A percentile compares a stretch with the other conserved stretches of the same genome.
phyloP scores from a whole-genome alignment of 2,888 invertebrate species.

The Drosophila pegasa region DNA sequence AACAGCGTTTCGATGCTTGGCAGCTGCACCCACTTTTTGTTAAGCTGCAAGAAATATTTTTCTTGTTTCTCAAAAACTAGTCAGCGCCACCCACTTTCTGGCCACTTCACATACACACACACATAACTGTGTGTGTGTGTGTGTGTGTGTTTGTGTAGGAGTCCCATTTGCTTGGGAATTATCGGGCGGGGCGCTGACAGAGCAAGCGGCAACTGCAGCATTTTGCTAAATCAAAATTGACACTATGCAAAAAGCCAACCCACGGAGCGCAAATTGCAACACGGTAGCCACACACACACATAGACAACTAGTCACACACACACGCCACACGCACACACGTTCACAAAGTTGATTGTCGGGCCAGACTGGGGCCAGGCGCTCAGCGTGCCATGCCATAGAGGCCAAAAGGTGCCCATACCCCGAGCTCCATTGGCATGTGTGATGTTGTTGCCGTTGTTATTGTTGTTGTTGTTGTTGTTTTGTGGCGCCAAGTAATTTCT shows the following conservation, averaged over 20 bases:
- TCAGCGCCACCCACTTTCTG: constrained; percentile 77
- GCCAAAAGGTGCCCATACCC: constrained; percentile 73
- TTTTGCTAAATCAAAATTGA: constrained; percentile 79
- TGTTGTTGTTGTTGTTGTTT: constrained; percentile 42
- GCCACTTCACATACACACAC: constrained; percentile 26
- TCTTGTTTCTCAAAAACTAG: constrained; percentile 58
- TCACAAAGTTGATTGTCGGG: constrained; percentile 49
- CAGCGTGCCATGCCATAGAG: constrained; percentile 72
- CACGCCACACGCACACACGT: constrained; percentile 10
- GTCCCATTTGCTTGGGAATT: constrained; percentile 51
- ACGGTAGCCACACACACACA: constrained; percentile 62
- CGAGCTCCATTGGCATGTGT: constrained; percentile 46
- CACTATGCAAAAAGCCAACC: constrained; percentile 77
- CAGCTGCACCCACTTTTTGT: constrained; percentile 71
- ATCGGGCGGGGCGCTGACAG: constrained; percentile 68
- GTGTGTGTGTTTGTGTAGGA: constrained; percentile 35
- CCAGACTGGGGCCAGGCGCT: constrained; percentile 73
- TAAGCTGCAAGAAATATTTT: constrained; percentile 59
- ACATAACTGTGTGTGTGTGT: constrained; percentile 11
- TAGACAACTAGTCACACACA: constrained; percentile 18
- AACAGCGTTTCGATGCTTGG: constrained; percentile 15
- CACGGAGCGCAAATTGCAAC: constrained; percentile 67
- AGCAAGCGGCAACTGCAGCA: constrained; percentile 53
- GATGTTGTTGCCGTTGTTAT: constrained; percentile 20
- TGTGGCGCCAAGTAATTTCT: constrained; percentile 72